phyloP scores from a whole-genome alignment of 2,113 vertebrate genomes.

The Sitta europaea region DNA sequence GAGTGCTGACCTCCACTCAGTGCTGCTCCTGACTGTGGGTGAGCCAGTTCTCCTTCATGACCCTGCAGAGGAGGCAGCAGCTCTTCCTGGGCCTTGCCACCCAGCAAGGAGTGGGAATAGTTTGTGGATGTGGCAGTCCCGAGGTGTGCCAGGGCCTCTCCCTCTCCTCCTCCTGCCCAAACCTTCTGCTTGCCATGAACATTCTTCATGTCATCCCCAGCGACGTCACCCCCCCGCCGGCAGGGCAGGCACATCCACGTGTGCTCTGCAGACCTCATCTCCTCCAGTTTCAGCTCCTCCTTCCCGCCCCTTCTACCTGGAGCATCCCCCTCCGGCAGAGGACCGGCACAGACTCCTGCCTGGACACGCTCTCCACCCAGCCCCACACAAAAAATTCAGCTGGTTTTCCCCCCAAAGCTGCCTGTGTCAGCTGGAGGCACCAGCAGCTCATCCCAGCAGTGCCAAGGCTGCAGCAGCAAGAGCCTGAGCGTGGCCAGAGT shows the following conservation, averaged over 20 bases:
- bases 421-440: background rate
- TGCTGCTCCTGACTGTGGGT: accelerated
- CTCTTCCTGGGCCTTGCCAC: accelerated
- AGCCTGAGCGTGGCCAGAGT: accelerated
- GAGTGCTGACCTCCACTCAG: background rate
- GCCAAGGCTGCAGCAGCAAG: background rate
- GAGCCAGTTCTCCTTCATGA: accelerated
- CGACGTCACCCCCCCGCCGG: accelerated
- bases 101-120: accelerated
- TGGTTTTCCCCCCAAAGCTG: background rate
- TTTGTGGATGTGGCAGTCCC: background rate
- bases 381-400: background rate
- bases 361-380: background rate
- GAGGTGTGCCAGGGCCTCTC: background rate
- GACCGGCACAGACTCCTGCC: background rate
- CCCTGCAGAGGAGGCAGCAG: background rate
- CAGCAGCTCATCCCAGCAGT: background rate
- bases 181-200: background rate
- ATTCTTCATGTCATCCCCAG: background rate
- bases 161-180: background rate
- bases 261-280: background rate
- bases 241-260: background rate
- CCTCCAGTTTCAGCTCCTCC: background rate
- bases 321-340: background rate
- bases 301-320: background rate